These are phyloP conservation scores for Garrulus glandarius DNA, from an alignment of 2,797 vertebrate genomes.

Conservation along the genomic window DNA sequence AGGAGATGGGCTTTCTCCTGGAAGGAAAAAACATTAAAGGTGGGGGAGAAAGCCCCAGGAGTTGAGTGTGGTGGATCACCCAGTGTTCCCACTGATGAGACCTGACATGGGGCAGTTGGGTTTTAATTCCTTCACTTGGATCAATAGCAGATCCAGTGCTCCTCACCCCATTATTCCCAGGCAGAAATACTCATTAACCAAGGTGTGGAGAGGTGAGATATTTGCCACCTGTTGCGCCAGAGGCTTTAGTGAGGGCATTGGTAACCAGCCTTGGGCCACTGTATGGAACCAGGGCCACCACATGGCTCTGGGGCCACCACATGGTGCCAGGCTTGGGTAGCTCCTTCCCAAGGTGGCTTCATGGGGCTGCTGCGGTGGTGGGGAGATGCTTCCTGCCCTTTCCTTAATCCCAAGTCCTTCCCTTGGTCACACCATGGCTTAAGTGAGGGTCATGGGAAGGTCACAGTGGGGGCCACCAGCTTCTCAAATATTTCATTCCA, in stretches of 20 bases:
- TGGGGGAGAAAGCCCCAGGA: not conserved
- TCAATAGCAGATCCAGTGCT: not conserved
- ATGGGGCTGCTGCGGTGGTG: rapidly evolving
- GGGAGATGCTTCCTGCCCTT: not conserved
- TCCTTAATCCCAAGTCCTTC: not conserved
- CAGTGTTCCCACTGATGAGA: not conserved
- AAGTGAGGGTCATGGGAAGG: not conserved
- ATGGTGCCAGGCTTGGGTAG: not conserved
- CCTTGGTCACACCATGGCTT: not conserved
- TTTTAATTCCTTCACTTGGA: not conserved
- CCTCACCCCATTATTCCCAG: not conserved
- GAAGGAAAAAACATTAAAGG: not conserved
- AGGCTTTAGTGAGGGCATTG: not conserved
- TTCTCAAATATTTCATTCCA: not conserved
- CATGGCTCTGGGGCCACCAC: not conserved
- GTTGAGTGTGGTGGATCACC: not conserved
- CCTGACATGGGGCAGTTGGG: not conserved
- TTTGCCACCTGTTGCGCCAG: not conserved
- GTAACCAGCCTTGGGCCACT: not conserved
- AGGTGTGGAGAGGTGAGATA: not conserved
- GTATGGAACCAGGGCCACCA: not conserved
- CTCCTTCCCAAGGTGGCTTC: not conserved
- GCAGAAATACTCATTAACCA: not conserved
- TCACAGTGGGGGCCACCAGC: not conserved
- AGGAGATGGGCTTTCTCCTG: not conserved